These are phyloP conservation scores for Tipula unca DNA, from an alignment of 2,888 invertebrate species.

Conservation along the genomic window DNA sequence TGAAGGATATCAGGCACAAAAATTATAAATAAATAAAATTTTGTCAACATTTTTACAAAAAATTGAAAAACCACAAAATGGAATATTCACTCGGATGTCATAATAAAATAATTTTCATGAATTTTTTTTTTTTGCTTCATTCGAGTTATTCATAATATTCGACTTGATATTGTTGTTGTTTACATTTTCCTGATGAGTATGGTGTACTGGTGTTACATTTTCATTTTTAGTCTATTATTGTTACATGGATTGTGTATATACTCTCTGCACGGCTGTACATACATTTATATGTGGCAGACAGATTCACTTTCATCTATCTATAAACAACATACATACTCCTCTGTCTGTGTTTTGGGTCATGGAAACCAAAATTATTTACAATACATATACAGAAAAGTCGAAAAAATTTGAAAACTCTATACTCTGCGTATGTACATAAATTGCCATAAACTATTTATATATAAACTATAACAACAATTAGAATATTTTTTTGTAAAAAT, in stretches of 20 bases:
- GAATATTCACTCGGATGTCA: background rate
- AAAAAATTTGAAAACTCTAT: background rate
- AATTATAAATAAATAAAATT: background rate
- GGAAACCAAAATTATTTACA: background rate
- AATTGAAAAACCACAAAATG: background rate
- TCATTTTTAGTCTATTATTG: background rate
- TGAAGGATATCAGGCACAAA: background rate
- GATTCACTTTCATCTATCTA: background rate
- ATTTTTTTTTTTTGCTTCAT: background rate
- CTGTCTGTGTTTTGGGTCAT: background rate
- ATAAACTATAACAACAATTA: background rate
- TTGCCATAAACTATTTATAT: background rate
- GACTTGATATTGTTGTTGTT: background rate
- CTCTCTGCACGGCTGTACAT: background rate
- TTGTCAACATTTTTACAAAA: background rate
- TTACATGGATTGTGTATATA: background rate
- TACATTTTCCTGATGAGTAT: background rate
- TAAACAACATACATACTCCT: too few species aligned
- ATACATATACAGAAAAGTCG: background rate
- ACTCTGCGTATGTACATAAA: background rate
- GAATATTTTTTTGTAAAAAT: background rate
- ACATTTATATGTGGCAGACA: background rate
- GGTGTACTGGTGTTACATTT: background rate
- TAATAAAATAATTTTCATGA: conserved; percentile 3
- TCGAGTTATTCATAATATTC: background rate